Evolutionary conservation across 2,113 vertebrate genomes (phyloP).

Genomic region (Brachypodius melanocephalos): DNA sequence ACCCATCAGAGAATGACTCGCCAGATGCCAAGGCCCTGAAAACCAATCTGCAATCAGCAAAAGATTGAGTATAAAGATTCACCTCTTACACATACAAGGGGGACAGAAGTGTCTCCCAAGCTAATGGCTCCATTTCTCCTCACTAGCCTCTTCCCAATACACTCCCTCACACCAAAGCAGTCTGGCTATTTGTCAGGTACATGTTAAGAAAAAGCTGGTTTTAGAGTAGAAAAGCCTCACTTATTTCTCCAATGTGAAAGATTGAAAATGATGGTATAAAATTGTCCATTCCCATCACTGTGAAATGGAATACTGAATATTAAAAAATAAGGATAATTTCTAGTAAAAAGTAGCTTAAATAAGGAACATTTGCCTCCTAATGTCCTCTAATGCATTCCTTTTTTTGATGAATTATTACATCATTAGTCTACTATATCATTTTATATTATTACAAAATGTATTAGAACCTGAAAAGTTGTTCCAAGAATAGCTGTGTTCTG

Average conservation of each 20-base stretch:
- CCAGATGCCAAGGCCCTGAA: not conserved
- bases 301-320: not conserved
- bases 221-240: not conserved
- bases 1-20: not conserved
- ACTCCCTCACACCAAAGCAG: rapidly evolving
- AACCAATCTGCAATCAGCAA: not conserved
- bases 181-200: not conserved
- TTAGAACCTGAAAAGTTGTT: not conserved
- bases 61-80: not conserved
- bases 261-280: not conserved
- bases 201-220: not conserved
- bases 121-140: not conserved
- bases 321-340: not conserved
- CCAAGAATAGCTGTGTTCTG: not conserved
- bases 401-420: not conserved
- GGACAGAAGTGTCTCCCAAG: not conserved
- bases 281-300: not conserved
- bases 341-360: not conserved
- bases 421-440: not conserved
- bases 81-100: not conserved
- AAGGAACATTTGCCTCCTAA: not conserved
- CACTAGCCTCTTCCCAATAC: not conserved
- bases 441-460: not conserved
- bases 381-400: not conserved
- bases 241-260: not conserved